Percentiles rank a stretch among this genome's conserved stretches.
Evolutionary conservation across 1,140 invertebrate genomes (phyloP).

Genomic region (Pomacea maculata): DNA sequence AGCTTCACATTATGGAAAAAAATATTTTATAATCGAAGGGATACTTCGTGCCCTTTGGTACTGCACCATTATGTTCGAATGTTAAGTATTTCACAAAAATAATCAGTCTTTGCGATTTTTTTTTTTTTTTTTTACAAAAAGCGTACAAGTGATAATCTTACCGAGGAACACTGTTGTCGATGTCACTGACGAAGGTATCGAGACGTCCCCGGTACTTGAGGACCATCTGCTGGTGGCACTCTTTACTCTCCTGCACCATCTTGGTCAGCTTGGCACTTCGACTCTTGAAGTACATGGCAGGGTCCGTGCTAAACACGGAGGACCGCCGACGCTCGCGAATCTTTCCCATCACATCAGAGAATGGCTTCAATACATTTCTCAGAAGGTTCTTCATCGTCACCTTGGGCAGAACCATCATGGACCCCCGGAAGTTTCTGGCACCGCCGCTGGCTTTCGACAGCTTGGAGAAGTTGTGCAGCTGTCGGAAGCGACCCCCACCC

Average conservation of each 20-base stretch:
- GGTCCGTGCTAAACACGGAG: conserved; percentile 4
- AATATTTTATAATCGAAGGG: no score
- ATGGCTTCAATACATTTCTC: background rate
- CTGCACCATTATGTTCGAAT: no score
- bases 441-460: conserved; percentile 9
- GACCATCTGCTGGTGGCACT: conserved; percentile 25
- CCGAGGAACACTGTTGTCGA: conserved; percentile 16
- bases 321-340: conserved; percentile 4
- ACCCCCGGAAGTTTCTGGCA: background rate
- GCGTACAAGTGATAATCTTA: background rate
- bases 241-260: conserved; percentile 3
- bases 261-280: conserved; percentile 22
- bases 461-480: conserved; percentile 9
- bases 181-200: conserved; percentile 5
- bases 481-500: background rate
- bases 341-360: conserved; percentile 11
- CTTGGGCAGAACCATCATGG: conserved; percentile 25
- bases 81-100: no score
- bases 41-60: no score
- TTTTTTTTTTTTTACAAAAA: no score
- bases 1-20: no score
- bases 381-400: conserved; percentile 5
- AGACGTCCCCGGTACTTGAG: conserved; percentile 27
- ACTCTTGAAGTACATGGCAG: conserved; percentile 23
- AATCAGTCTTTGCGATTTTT: no score